These are phyloP conservation scores for Poecilia wingei DNA, from an alignment of 2,797 vertebrate genomes.

Conservation along the genomic window DNA sequence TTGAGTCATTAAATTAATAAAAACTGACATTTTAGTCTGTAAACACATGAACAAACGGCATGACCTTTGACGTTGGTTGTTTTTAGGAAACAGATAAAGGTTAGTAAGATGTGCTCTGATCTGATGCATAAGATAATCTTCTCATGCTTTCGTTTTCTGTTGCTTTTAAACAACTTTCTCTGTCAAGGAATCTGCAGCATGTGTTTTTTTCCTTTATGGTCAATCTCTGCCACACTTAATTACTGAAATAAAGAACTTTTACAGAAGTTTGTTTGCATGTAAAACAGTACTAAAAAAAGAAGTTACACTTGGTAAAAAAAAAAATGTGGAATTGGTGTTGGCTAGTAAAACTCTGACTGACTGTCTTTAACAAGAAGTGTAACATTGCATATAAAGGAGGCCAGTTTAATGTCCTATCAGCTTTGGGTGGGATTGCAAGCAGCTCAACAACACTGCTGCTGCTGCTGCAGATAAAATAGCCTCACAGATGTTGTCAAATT, in stretches of 20 bases:
- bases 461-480: neutral
- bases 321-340: neutral
- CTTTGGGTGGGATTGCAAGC: neutral
- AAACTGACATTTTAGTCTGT: neutral
- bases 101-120: neutral
- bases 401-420: neutral
- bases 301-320: neutral
- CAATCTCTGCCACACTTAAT: neutral
- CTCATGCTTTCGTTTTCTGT: neutral
- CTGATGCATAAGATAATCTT: neutral
- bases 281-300: neutral
- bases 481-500: constrained; percentile 1
- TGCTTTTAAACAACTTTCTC: neutral
- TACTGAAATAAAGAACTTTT: neutral
- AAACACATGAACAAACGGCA: neutral
- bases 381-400: neutral
- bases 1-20: neutral
- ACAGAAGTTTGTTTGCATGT: neutral
- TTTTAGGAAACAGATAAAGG: neutral
- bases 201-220: neutral
- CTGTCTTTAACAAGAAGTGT: neutral
- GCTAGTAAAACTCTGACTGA: neutral
- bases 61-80: neutral
- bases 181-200: neutral
- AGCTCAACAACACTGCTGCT: neutral